These are phyloP conservation scores for Rotaria macrura DNA, from an alignment of 2,888 invertebrate genomes.

Conservation along the genomic window DNA sequence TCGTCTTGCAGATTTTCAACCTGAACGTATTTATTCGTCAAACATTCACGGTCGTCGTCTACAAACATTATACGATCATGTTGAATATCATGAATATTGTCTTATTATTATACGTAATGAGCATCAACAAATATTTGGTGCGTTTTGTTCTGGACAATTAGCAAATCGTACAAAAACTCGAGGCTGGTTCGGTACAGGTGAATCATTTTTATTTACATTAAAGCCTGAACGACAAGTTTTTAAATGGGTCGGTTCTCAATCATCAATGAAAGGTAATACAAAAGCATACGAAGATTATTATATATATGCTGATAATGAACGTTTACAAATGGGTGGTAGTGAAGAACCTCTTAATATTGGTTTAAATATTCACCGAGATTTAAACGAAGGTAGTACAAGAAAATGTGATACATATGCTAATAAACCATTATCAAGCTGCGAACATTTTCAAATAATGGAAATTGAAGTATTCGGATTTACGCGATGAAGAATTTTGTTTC, in stretches of 20 bases:
- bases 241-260: constrained; percentile 25
- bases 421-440: neutral
- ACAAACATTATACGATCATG: constrained; percentile 28
- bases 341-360: neutral
- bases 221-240: constrained; percentile 7
- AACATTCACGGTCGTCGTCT: constrained; percentile 31
- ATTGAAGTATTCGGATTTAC: constrained; percentile 9
- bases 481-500: neutral
- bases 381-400: neutral
- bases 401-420: neutral
- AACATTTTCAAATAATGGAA: constrained; percentile 9
- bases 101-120: constrained; percentile 25
- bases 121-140: constrained; percentile 27
- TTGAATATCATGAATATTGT: constrained; percentile 31
- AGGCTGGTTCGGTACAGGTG: constrained; percentile 30
- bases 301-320: constrained; percentile 4
- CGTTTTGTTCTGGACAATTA: constrained; percentile 27
- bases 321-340: constrained; percentile 17
- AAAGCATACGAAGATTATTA: neutral
- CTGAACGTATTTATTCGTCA: constrained; percentile 28
- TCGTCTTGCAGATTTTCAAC: constrained; percentile 22
- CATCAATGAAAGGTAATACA: neutral
- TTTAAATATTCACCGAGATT: neutral
- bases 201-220: constrained; percentile 33
- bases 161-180: neutral